Evolutionary conservation across 2,113 vertebrate genomes (phyloP), one percentile per base, ranked within the genome.

Genomic region (Bos indicus): DNA sequence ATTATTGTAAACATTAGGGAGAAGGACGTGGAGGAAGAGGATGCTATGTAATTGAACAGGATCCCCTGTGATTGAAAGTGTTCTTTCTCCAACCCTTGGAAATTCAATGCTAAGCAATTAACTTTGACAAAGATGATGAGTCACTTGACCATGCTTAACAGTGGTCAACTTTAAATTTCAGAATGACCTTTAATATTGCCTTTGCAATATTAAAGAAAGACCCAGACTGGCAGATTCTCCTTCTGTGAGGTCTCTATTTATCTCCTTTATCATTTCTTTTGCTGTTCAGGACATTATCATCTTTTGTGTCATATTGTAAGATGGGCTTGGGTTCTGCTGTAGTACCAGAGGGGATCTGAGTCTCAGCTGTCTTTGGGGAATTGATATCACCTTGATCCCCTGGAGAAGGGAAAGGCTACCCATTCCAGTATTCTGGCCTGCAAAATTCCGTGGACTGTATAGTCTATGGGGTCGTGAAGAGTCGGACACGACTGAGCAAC

Each of bases 401-500:
- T 12, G n/a, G 19, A 40, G 67, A 71, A 71, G 21, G 67, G 67
- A 71, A 71, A 23, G 19, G 67, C 67, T 71, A 71, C n/a, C 67
- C 67, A 71, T 11, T 40, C 67, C 67, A 40, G n/a, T 40, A 71
- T 71, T 71, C n/a, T 71, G 67, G 67, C 10, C n/a, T 71, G 19
- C 19, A 40, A n/a, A 71, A 40, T 71, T 71, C 67, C 67, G 6
- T 36, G 67, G n/a, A 12, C 67, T 36, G 10, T 40, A 23, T 71
- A 40, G 67, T 71, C 67, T 71, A 23, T 12, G n/a, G 64, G n/a
- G 10, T 71, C 0, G 0, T 1, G 23, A 71, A 71, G n/a, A 40
- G 19, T 23, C 0, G 2, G n/a, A 40, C 19, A 71, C 0, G 1
- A 40, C 67, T 40, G 67, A 71, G n/a, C 0, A 2, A 21, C 19